phyloP scores from a whole-genome alignment of 2,888 invertebrate species.

The Periphyllus acericola region DNA sequence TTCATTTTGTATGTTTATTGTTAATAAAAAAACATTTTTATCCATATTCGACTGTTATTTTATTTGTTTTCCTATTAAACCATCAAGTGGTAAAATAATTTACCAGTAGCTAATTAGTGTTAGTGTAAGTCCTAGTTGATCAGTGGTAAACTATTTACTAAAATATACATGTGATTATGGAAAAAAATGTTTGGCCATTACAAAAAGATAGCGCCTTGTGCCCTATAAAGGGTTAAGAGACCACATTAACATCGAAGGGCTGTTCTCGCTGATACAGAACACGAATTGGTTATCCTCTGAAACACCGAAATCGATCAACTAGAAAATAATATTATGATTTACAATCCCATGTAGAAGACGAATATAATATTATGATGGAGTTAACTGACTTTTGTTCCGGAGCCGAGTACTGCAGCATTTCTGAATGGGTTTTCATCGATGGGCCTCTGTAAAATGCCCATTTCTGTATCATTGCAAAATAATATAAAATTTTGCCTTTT shows the following conservation, averaged over 20 bases:
- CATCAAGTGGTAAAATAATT: too few species aligned
- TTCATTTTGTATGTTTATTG: too few species aligned
- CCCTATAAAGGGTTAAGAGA: too few species aligned
- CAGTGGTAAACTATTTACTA: too few species aligned
- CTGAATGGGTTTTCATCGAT: slow-evolving; percentile 44
- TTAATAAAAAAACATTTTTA: too few species aligned
- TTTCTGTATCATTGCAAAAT: slow-evolving; percentile 37
- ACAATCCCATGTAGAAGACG: not conserved
- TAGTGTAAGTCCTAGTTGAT: too few species aligned
- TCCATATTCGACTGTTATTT: too few species aligned
- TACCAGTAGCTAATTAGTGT: too few species aligned
- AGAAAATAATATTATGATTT: not conserved
- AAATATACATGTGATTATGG: too few species aligned
- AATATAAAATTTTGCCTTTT: not conserved
- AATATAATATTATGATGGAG: not conserved
- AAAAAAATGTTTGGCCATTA: too few species aligned
- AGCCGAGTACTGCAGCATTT: slow-evolving; percentile 7
- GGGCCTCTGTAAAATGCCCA: slow-evolving; percentile 31
- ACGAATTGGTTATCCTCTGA: not conserved
- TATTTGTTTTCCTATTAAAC: too few species aligned
- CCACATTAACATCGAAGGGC: slow-evolving; percentile 48
- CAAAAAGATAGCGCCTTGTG: too few species aligned
- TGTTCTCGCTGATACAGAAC: slow-evolving; percentile 30
- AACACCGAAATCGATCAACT: slow-evolving; percentile 26
- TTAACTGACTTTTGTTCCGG: slow-evolving; percentile 38